phyloP scores from a whole-genome alignment of 2,888 invertebrate species.

The Hydropsyche betteni region DNA sequence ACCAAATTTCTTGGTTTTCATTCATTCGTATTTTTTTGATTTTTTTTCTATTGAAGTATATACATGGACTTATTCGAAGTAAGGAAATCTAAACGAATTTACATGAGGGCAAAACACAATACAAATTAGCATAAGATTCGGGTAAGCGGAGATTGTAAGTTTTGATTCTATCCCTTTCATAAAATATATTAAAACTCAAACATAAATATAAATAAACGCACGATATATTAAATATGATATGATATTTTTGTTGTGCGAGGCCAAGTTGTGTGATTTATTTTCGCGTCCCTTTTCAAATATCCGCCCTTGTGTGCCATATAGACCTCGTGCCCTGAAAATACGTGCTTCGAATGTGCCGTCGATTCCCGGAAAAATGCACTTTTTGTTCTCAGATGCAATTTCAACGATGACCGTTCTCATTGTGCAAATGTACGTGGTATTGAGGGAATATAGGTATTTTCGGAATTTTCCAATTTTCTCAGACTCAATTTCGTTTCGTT shows the following conservation, averaged over 20 bases:
- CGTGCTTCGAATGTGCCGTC: conserved; percentile 3
- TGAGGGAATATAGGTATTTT: neutral
- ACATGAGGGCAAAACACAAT: no score
- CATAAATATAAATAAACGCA: neutral
- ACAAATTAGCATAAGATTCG: no score
- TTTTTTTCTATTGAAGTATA: no score
- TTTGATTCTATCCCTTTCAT: no score
- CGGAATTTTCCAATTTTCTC: no score
- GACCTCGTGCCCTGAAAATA: neutral
- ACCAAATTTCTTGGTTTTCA: no score
- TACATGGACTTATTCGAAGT: no score
- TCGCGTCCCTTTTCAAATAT: conserved; percentile 46
- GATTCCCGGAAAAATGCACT: neutral
- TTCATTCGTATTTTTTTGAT: no score
- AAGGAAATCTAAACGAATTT: no score
- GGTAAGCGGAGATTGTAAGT: no score
- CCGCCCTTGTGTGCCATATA: conserved; percentile 26
- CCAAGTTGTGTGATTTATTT: conserved; percentile 29
- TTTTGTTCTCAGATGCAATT: conserved; percentile 10
- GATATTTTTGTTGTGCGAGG: neutral
- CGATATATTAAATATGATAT: neutral
- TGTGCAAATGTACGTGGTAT: neutral
- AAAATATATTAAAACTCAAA: neutral
- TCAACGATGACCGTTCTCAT: conserved; percentile 1
- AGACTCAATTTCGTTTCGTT: no score